Evolutionary conservation across 2,797 vertebrate species (phyloP).

Genomic region (Hoplostethus mediterraneus): DNA sequence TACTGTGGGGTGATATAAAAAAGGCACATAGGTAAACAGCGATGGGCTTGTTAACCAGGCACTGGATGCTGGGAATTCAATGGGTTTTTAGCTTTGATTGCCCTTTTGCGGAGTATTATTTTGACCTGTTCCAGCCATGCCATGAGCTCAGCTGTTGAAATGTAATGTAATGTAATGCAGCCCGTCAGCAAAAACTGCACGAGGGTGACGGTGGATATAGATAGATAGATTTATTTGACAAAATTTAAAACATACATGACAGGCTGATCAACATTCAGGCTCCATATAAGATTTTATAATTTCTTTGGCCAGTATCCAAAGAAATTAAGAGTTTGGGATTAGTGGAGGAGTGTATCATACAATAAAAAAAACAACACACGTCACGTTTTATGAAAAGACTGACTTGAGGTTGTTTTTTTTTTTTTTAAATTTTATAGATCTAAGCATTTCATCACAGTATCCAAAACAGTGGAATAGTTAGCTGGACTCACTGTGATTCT

Average conservation of each 20-base stretch:
- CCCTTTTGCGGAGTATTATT: neutral
- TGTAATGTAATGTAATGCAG: slow-evolving; percentile 44
- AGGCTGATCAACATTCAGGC: no score
- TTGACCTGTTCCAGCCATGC: slow-evolving; percentile 11
- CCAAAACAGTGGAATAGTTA: slow-evolving; percentile 10
- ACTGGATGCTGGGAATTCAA: neutral
- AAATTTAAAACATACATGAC: no score
- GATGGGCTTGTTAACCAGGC: no score
- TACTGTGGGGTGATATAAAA: neutral
- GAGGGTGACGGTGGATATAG: slow-evolving; percentile 42
- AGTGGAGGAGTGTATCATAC: slow-evolving; percentile 22
- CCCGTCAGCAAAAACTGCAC: slow-evolving; percentile 39
- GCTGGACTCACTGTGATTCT: slow-evolving; percentile 94
- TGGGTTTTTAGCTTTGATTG: neutral
- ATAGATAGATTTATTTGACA: no score
- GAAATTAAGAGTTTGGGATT: slow-evolving; percentile 32
- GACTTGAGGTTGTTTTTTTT: neutral
- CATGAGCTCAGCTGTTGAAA: slow-evolving; percentile 12
- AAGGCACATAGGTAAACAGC: neutral
- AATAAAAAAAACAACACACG: slow-evolving; percentile 11
- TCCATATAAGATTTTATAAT: no score
- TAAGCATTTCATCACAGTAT: neutral
- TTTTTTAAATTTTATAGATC: neutral
- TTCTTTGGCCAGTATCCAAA: slow-evolving; percentile 43
- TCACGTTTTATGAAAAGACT: slow-evolving; percentile 7